Evolutionary conservation across 2,113 vertebrate genomes (phyloP), one percentile per base, ranked within the genome.

Genomic region (Esox niger): DNA sequence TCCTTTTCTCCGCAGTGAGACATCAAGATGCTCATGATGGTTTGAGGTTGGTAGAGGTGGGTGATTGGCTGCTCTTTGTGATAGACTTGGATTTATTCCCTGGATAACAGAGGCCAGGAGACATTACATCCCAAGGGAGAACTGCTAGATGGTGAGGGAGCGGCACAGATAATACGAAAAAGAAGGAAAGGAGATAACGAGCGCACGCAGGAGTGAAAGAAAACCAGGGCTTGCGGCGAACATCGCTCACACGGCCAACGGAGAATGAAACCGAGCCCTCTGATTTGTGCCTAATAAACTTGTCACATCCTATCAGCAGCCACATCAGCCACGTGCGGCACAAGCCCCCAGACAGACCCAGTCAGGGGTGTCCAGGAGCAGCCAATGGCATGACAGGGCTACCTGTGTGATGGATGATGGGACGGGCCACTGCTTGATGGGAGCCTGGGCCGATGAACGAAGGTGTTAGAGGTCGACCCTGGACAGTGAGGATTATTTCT

Each of bases 291-390:
- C 78, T 90, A 89, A 90, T 91, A 89, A 88, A 89, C 80, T 86
- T 91, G 87, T 91, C 90, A 90, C 82, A 88, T 89, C 82, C 79
- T 78, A 90, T 91, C 90, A 88, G 79, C 71, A 10, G 71, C 77
- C 76, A 73, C 84, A 91, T 91, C 84, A 67, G 77, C 82, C 31
- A 83, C 75, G 52, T 67, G 62, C 79, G 79, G 77, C 71, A 76
- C 63, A 62, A 71, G 71, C 81, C 77, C 47, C 64, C 54, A 82
- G 83, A 80, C 82, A 69, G 69, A 65, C 66, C 64, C 62, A 64
- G 70, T 83, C 78, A 78, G 78, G 73, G 82, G 67, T 55, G 66
- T 80, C 75, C 74, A 82, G 78, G 75, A 77, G 69, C 76, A 73
- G 78, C 75, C 32, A 15, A 64, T 56, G 62, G 75, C 69, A 80